Base-by-base conservation (phyloP, 2,888 invertebrate genomes). In the Brachyptera putata region DNA sequence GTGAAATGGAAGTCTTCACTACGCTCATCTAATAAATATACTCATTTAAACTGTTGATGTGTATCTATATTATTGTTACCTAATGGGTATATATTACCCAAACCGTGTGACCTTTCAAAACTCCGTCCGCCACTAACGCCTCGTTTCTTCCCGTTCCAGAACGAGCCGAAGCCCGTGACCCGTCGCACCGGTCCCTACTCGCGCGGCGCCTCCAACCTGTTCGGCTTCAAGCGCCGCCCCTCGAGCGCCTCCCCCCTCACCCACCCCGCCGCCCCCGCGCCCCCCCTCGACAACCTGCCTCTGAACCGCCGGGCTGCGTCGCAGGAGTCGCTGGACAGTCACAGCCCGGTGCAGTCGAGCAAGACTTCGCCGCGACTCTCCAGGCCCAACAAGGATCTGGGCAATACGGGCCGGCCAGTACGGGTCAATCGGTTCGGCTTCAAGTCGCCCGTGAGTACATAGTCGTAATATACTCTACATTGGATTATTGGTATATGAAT, bases 181-280 rank as follows among this genome's bases (percentile, higher is more conserved):
- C 61, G 61, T 14, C 50, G 59, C 14, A 43, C 34, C 34, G 46
- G 43, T 4, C 63, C 60, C 5, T 79, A 77, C 60, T 82, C 81
- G 62, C 81, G 84, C 65, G 91, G 91, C 56, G 86, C 89, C 64
- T 86, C 90, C 61, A 90, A 88, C 71, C 90, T 91, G 43, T 91
- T 91, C 74, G 91, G 91, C 50, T 91, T 91, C 76, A 85, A 87
- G 56, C 82, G 87, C 62, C 83, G 86, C 59, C 81, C 82, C 43
- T 71, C 76, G 41, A 76, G 79, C 36, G 80, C 80, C 55, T 22
- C 53, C 1, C 49, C 50, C 22, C 61, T 67, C 64, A 58, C 64
- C 34, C 43, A 53, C 1, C 49, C 50, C 22, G 61, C 67, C 64
- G 58, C 64, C 34, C 43, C 63, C 62, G 63, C 39, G 37, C 61